Conservation (phyloP, 1,140 invertebrate genomes). For the Elysia chlorotica region DNA sequence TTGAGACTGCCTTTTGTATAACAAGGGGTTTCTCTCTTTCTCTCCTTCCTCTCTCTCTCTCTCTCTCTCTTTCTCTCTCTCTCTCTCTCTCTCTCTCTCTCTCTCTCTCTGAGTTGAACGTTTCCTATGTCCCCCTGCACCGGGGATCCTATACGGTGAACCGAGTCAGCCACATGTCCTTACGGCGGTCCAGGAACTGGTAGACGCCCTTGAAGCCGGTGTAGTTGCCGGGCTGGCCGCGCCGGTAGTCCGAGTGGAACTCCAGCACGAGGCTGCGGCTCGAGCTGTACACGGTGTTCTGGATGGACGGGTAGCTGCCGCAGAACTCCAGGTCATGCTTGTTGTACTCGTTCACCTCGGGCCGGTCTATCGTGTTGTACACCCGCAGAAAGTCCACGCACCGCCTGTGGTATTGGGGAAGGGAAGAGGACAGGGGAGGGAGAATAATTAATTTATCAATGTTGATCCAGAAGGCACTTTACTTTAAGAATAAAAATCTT, state of each 20-base stretch:
- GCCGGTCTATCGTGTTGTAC: constrained; percentile 73
- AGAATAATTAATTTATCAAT: too few relatives aligned
- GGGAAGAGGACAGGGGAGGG: too few relatives aligned
- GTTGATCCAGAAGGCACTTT: too few relatives aligned
- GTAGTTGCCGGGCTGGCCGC: constrained; percentile 66
- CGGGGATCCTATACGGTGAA: not conserved
- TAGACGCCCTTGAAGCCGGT: constrained; percentile 81
- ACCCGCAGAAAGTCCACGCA: constrained; percentile 83
- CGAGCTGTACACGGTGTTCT: constrained; percentile 81
- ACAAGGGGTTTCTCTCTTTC: too few relatives aligned
- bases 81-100: not conserved
- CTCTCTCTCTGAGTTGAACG: not conserved
- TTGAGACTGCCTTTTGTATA: too few relatives aligned
- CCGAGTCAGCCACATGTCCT: constrained; percentile 57
- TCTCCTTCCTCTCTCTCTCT: not conserved
- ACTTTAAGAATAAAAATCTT: too few relatives aligned
- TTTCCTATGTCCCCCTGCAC: not conserved
- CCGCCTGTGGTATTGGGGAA: constrained; percentile 65
- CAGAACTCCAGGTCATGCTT: constrained; percentile 78
- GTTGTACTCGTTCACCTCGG: constrained; percentile 78
- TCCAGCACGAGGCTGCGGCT: constrained; percentile 79
- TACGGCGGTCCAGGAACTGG: constrained; percentile 81
- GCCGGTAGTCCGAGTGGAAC: constrained; percentile 71
- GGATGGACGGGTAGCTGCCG: constrained; percentile 65
- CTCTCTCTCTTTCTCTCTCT: not conserved